Evolutionary conservation across 2,797 vertebrate genomes (phyloP), one percentile per base, ranked within the genome.

Genomic region (Bucorvus abyssinicus): DNA sequence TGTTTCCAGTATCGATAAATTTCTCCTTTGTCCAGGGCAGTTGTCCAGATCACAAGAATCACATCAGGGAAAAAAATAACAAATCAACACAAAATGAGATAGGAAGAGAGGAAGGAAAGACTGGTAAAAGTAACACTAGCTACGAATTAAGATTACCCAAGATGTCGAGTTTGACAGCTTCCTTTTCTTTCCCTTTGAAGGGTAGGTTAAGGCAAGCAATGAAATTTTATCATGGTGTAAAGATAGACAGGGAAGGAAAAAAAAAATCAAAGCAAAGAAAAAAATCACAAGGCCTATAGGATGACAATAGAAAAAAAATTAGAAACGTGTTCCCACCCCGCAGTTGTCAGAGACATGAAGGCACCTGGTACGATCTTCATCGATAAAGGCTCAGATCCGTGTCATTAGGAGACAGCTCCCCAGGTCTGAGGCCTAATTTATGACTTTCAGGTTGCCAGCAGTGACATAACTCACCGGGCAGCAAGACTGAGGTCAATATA

Each of bases 401-500:
- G 45, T 96, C 95, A 53, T 93, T 63, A 94, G 84, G 83, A 87
- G 98, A 97, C 96, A 95, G 94, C 64, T 95, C 86, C 84, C 24
- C 7, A 67, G 93, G 88, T 64, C 30, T 95, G 85, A 24, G 68
- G 90, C 86, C 76, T 98, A 93, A 98, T 96, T 96, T 96, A 97
- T 94, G 96, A 26, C 77, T 90, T 94, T 93, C 93, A 96, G 92
- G 86, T 95, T 95, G 97, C 94, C 95, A 97, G 93, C 89, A 82
- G 93, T 60, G 95, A 96, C 87, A 95, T 97, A 97, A 97, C 86
- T 98, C 96, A 98, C 87, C 55, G 77, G 91, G 93, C 97, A 96
- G 97, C 81, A 94, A 97, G 95, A 68, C 88, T 55, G 84, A 87
- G 96, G 97, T 98, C 98, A 98, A 98, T 98, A 97, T 29, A 97